phyloP scores from a whole-genome alignment of 2,113 vertebrate species.

The Serinus canaria region DNA sequence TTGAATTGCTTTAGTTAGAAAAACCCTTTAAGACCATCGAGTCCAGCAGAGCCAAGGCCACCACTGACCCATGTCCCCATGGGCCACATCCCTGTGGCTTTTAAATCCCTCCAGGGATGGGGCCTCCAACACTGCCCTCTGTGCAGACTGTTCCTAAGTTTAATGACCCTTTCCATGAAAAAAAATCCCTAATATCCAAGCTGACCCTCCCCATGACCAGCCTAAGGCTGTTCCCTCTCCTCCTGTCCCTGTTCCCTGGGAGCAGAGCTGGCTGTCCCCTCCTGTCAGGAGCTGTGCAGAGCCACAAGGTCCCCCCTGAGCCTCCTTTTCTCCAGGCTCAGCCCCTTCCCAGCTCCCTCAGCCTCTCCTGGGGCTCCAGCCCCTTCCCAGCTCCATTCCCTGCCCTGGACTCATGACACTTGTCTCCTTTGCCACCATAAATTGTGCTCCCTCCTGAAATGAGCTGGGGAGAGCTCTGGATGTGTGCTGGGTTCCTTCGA shows the following conservation, averaged over 20 bases:
- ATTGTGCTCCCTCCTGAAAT: background rate
- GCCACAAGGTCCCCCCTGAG: background rate
- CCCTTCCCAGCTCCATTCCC: background rate
- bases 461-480: background rate
- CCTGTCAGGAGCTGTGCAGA: background rate
- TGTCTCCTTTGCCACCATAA: background rate
- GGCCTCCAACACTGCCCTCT: background rate
- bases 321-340: background rate
- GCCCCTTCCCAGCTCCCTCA: background rate
- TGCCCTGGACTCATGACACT: background rate
- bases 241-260: background rate
- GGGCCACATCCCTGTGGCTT: fast-evolving
- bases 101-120: background rate
- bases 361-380: background rate
- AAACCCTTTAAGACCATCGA: fast-evolving
- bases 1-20: background rate
- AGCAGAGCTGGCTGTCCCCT: background rate
- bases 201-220: fast-evolving
- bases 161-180: background rate
- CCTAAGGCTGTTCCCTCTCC: background rate
- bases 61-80: background rate
- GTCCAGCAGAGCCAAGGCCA: background rate
- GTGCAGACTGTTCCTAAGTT: background rate
- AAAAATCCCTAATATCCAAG: background rate
- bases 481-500: background rate